A percentile compares a stretch with the other conserved stretches of the same genome.
These are phyloP conservation scores for Bhutanitis thaidina DNA, from an alignment of 2,888 invertebrate species.

Conservation along the genomic window DNA sequence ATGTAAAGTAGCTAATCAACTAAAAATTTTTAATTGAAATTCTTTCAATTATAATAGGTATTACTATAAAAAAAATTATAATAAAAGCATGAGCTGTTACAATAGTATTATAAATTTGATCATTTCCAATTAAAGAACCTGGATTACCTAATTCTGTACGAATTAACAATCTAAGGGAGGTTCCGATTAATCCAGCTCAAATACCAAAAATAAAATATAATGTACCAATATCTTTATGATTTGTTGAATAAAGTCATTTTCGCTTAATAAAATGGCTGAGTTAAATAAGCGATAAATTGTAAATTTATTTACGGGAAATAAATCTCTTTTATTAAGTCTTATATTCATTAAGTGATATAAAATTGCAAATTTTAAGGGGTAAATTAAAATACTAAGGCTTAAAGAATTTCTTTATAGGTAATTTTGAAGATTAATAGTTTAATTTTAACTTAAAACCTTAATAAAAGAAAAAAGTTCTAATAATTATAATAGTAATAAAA, in stretches of 20 bases:
- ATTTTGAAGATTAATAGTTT: constrained; percentile 81
- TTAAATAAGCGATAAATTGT: neutral
- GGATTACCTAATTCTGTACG: constrained; percentile 89
- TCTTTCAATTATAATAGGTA: too few relatives aligned
- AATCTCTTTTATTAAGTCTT: constrained; percentile 88
- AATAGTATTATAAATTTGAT: constrained; percentile 92
- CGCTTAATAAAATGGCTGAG: too few relatives aligned
- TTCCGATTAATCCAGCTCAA: constrained; percentile 85
- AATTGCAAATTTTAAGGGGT: constrained; percentile 80
- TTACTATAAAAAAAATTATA: constrained; percentile 92
- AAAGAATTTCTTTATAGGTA: constrained; percentile 81
- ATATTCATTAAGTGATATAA: constrained; percentile 83
- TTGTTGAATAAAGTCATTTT: constrained; percentile 75
- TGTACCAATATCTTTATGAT: constrained; percentile 75
- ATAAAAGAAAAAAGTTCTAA: too few relatives aligned
- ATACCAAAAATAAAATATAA: constrained; percentile 91
- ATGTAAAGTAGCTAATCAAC: constrained; percentile 85
- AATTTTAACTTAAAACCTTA: too few relatives aligned
- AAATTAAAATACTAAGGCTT: too few relatives aligned
- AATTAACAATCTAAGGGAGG: neutral
- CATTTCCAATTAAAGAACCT: constrained; percentile 88
- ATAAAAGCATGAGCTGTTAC: constrained; percentile 92
- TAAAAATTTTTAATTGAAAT: too few relatives aligned
- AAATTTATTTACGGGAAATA: constrained; percentile 88
- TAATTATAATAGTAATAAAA: constrained; percentile 87